Evolutionary conservation across 2,113 vertebrate genomes (phyloP), one percentile per base, ranked within the genome.

Genomic region (Nymphicus hollandicus): DNA sequence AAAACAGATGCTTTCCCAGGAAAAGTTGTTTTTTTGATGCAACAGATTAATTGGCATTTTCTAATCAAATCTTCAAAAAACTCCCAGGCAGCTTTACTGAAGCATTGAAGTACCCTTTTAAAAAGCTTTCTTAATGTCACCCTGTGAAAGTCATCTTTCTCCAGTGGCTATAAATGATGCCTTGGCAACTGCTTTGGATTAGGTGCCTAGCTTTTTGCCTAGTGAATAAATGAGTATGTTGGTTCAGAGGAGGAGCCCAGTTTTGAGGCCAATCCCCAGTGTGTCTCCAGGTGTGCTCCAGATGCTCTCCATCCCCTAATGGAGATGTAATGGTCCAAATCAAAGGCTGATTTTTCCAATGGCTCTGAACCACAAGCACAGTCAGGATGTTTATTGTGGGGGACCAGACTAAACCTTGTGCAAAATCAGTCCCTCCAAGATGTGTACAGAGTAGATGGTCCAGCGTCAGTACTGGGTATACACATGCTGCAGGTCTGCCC

Each of bases 21-120:
- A 88, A 87, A 85, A 79, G 69, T 25, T 90, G 63, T 4, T 69
- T 87, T 79, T 81, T 82, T 97, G 61, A 94, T 93, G 81, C 61
- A 92, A 55, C 44, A 37, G 81, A 96, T 95, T 92, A 92, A 96
- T 96, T 91, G 91, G 52, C 3, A 18, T 89, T 95, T 95, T 95
- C 65, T 95, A 95, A 93, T 89, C 43, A 87, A 92, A 95, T 92
- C 89, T 93, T 96, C 28, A 95, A 92, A 91, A 93, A 92, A 60
- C 63, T 93, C 78, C 8, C 72, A 74, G 72, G 50, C 68, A 86
- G 83, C 68, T 94, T 78, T 92, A 22, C 43, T 55, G 69, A 86
- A 71, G 55, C 68, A 81, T 41, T 94, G 94, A 86, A 92, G 68
- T 66, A 5, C 19, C 14, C 76, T 46, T 90, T 88, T n/a, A 14